phyloP scores from a whole-genome alignment of 2,113 vertebrate species.

The Hyperopisus bebe region DNA sequence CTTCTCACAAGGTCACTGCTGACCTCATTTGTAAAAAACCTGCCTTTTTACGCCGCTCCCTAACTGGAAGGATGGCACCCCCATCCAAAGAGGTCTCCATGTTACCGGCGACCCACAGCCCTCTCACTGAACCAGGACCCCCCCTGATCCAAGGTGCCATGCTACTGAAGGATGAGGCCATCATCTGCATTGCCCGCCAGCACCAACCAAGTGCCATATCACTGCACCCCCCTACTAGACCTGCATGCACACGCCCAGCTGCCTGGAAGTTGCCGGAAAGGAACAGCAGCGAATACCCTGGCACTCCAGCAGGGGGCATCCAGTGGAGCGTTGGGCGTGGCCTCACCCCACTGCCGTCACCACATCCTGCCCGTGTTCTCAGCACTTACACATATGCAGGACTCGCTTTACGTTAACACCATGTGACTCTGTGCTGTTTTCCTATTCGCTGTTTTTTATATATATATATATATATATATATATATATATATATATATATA shows the following conservation, averaged over 20 bases:
- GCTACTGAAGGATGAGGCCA: slow-evolving; percentile 63
- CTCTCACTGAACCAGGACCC: not conserved
- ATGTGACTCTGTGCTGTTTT: slow-evolving; percentile 4
- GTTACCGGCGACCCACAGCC: slow-evolving; percentile 23
- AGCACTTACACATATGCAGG: slow-evolving; percentile 57
- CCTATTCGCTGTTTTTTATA: slow-evolving; percentile 25
- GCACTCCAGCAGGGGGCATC: not conserved
- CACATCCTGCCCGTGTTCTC: slow-evolving; percentile 31
- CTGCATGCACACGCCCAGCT: slow-evolving; percentile 43
- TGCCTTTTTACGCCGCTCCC: slow-evolving; percentile 32
- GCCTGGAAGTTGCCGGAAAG: slow-evolving; percentile 21
- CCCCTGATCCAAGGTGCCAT: slow-evolving; percentile 47
- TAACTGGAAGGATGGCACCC: slow-evolving; percentile 45
- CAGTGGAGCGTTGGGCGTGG: not conserved
- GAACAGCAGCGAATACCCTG: not conserved
- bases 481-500: slow-evolving; percentile 22
- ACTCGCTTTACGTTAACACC: slow-evolving; percentile 32
- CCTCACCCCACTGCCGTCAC: slow-evolving; percentile 29
- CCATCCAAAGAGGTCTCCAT: slow-evolving; percentile 35
- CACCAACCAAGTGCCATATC: slow-evolving; percentile 65
- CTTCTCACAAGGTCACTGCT: slow-evolving; percentile 7
- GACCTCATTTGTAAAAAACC: slow-evolving; percentile 24
- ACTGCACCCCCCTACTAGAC: slow-evolving; percentile 60
- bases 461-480: slow-evolving; percentile 25
- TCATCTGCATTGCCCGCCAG: slow-evolving; percentile 49